These are phyloP conservation scores for Phymanthus crucifer DNA, from an alignment of 92 coral and sea anemone genomes.

Conservation along the genomic window DNA sequence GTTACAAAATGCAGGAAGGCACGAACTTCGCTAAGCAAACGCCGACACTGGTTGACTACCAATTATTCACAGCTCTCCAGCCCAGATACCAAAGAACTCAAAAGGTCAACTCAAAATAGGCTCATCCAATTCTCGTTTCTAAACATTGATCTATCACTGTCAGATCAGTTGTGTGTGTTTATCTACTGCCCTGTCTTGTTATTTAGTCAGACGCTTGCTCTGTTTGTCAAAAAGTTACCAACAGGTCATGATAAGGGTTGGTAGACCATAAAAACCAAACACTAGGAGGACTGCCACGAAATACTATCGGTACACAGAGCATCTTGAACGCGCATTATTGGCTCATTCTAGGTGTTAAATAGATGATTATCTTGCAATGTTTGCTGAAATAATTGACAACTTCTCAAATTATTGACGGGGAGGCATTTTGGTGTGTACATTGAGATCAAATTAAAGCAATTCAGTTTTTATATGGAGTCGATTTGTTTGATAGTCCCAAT, in stretches of 20 bases:
- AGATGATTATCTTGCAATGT: neutral
- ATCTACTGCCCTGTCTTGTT: neutral
- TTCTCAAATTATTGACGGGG: neutral
- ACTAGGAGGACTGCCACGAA: neutral
- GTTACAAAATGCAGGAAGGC: neutral
- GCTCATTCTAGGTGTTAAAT: neutral
- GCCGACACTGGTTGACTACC: neutral
- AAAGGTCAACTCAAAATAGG: conserved; percentile 34
- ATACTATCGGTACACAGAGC: neutral
- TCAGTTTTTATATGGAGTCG: neutral
- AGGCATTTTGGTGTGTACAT: neutral
- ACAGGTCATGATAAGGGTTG: neutral
- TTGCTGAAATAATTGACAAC: conserved; percentile 1
- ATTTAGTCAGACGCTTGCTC: conserved; percentile 5
- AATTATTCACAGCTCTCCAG: neutral
- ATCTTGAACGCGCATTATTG: neutral
- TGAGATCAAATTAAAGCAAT: neutral
- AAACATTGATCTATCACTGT: conserved; percentile 23
- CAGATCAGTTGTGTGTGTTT: conserved; percentile 9
- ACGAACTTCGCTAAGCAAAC: neutral
- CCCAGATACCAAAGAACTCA: conserved; percentile 58
- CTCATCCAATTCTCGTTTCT: conserved; percentile 13
- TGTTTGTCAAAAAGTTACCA: neutral
- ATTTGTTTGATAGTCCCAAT: neutral
- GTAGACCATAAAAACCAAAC: neutral